These are phyloP conservation scores for Varecia variegata DNA, from an alignment of 2,797 vertebrate species.

Conservation along the genomic window DNA sequence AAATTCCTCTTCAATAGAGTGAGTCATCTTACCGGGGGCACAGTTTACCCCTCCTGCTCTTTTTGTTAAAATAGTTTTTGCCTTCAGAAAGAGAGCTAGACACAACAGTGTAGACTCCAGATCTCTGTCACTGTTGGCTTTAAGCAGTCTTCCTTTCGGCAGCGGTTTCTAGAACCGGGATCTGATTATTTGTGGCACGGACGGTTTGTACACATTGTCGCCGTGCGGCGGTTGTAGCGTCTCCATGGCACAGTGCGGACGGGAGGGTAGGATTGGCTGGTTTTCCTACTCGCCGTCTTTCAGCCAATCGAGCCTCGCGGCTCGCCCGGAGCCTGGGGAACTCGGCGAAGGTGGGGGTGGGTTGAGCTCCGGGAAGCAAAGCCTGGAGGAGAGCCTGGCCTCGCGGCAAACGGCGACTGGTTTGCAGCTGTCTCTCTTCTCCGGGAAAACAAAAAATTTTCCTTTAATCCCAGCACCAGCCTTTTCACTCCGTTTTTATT, in stretches of 20 bases:
- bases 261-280: constrained; percentile 61
- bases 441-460: neutral
- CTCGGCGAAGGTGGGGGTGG: constrained; percentile 60
- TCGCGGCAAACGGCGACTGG: constrained; percentile 27
- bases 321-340: constrained; percentile 68
- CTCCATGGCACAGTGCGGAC: constrained; percentile 51
- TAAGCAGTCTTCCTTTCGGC: neutral
- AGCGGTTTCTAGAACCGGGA: neutral
- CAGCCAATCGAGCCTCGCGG: constrained; percentile 65
- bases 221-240: constrained; percentile 63
- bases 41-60: neutral
- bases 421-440: neutral
- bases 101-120: neutral
- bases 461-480: neutral
- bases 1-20: neutral
- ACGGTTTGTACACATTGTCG: constrained; percentile 66
- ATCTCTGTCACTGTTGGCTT: neutral
- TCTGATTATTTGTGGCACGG: neutral
- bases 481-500: neutral
- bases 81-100: neutral
- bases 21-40: neutral
- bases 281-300: constrained; percentile 57
- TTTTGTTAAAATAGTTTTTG: neutral
- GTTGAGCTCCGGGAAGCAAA: constrained; percentile 23
- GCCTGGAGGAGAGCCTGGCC: constrained; percentile 30